phyloP scores from a whole-genome alignment of 2,888 invertebrate species.

The Harmothoe impar region DNA sequence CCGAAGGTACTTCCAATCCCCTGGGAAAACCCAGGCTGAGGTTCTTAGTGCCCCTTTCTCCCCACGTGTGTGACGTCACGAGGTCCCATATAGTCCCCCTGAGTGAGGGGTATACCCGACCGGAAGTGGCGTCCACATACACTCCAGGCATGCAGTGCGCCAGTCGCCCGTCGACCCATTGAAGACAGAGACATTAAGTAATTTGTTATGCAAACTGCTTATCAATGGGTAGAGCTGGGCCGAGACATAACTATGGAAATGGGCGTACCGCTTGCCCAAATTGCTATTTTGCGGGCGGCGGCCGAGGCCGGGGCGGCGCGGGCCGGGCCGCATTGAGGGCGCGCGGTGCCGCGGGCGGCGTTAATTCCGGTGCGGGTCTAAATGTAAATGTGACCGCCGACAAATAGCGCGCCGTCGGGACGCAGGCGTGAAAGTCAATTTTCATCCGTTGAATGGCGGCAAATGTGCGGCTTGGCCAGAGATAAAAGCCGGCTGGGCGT shows the following conservation, averaged over 20 bases:
- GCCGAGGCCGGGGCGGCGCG: slow-evolving; percentile 7
- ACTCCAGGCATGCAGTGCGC: slow-evolving; percentile 10
- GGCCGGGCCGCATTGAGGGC: slow-evolving; percentile 57
- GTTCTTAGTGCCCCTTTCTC: too few species aligned
- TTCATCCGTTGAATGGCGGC: slow-evolving; percentile 46
- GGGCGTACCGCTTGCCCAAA: slow-evolving; percentile 52
- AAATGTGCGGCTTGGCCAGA: slow-evolving; percentile 56
- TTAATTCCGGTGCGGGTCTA: slow-evolving; percentile 57
- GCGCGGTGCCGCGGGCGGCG: slow-evolving; percentile 43
- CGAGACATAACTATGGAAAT: slow-evolving; percentile 55
- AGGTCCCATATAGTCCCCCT: background rate
- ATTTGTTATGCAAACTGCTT: slow-evolving; percentile 61
- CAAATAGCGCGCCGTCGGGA: slow-evolving; percentile 57
- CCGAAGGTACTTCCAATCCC: too few species aligned
- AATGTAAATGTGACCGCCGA: slow-evolving; percentile 54
- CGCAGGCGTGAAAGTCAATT: slow-evolving; percentile 60
- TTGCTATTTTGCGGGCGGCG: slow-evolving; percentile 60
- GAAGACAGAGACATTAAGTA: slow-evolving; percentile 58
- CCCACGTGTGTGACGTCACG: background rate
- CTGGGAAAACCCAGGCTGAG: too few species aligned
- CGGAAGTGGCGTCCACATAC: slow-evolving; percentile 28
- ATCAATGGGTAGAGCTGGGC: slow-evolving; percentile 49
- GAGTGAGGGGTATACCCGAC: background rate
- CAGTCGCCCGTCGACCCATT: background rate
- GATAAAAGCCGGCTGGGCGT: slow-evolving; percentile 51